phyloP scores from a whole-genome alignment of 2,888 invertebrate genomes.

The Quadroppia sp. region DNA sequence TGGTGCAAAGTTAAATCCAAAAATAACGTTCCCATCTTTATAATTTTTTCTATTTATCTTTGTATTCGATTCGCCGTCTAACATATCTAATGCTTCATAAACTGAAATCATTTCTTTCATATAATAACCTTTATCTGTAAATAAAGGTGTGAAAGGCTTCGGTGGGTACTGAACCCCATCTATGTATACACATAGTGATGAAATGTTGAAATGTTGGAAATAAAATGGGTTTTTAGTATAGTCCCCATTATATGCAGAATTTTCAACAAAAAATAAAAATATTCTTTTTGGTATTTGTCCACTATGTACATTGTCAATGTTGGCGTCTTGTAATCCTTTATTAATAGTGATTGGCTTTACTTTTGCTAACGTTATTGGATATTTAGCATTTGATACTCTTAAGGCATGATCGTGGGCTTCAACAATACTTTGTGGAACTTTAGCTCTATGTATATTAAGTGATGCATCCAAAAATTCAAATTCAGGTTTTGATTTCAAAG shows the following conservation, averaged over 20 bases:
- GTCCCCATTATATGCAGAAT: not conserved
- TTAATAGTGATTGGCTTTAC: not conserved
- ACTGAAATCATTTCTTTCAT: not conserved
- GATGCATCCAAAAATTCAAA: not conserved
- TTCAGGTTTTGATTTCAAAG: not conserved
- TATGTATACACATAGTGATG: not conserved
- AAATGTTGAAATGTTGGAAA: not conserved
- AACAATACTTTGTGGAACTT: not conserved
- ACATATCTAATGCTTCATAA: not conserved
- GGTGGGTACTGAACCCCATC: not conserved
- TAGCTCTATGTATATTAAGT: not conserved
- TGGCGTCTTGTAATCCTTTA: not conserved
- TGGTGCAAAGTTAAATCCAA: too few relatives aligned
- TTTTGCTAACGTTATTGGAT: not conserved
- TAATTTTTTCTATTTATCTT: not conserved
- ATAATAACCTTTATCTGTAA: not conserved
- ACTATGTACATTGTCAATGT: not conserved
- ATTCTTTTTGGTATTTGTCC: not conserved
- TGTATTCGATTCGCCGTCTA: not conserved
- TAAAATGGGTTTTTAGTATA: not conserved
- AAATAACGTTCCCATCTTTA: not conserved
- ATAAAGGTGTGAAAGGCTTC: not conserved
- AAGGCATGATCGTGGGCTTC: not conserved
- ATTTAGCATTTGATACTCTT: not conserved
- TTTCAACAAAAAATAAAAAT: not conserved